Conservation (phyloP, 2,888 invertebrate genomes). For the Conchocele bisecta region DNA sequence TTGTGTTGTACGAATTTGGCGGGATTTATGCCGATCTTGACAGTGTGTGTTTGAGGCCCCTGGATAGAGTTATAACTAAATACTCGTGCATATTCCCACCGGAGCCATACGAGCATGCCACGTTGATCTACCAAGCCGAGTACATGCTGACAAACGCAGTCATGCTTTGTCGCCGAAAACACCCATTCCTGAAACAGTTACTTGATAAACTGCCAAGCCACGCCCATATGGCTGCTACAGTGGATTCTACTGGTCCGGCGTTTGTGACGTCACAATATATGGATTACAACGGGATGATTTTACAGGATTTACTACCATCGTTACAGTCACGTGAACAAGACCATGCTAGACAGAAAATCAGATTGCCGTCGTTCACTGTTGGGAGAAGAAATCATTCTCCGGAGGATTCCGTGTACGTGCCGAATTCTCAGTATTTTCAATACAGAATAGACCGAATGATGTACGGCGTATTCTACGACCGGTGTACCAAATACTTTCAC, state of each 20-base stretch:
- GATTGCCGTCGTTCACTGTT: no score
- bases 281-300: conserved; percentile 5
- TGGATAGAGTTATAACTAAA: conserved; percentile 59
- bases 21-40: conserved; percentile 77
- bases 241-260: conserved; percentile 76
- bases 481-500: no score
- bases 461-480: no score
- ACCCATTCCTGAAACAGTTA: conserved; percentile 68
- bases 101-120: conserved; percentile 69
- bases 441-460: background rate
- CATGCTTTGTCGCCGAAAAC: conserved; percentile 65
- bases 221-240: conserved; percentile 69
- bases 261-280: conserved; percentile 62
- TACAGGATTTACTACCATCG: no score
- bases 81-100: conserved; percentile 68
- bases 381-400: no score
- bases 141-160: conserved; percentile 70
- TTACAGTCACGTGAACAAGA: no score
- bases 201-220: conserved; percentile 62
- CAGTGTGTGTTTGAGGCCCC: conserved; percentile 65
- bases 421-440: conserved; percentile 38
- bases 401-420: conserved; percentile 36
- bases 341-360: no score
- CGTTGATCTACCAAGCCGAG: conserved; percentile 61
- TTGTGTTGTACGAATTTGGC: conserved; percentile 74